phyloP scores from a whole-genome alignment of 2,888 invertebrate species.

The Anaspis maculata region DNA sequence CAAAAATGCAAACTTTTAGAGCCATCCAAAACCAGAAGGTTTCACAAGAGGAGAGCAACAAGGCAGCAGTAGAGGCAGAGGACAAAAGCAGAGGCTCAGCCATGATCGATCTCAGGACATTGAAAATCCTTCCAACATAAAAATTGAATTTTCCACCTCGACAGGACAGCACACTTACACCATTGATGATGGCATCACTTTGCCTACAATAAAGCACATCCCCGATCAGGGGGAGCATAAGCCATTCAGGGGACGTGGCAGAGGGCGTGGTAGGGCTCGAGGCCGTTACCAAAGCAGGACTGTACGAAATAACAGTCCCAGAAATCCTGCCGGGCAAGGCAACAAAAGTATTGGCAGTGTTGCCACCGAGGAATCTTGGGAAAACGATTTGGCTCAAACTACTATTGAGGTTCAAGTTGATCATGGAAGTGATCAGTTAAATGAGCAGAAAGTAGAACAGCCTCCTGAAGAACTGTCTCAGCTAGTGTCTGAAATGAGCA shows the following conservation, averaged over 20 bases:
- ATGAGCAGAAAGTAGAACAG: too few relatives aligned
- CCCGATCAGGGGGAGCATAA: conserved; percentile 6
- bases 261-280: conserved; percentile 2
- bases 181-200: conserved; percentile 8
- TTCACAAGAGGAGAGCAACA: neutral
- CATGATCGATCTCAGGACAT: conserved; percentile 4
- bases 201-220: conserved; percentile 13
- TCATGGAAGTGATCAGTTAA: too few relatives aligned
- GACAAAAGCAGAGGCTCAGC: too few relatives aligned
- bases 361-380: neutral
- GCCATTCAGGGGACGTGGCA: conserved; percentile 3
- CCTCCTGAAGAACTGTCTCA: too few relatives aligned
- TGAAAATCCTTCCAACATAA: conserved; percentile 11
- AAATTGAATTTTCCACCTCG: conserved; percentile 12
- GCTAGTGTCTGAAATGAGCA: neutral
- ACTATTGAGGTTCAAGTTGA: too few relatives aligned
- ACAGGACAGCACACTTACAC: conserved; percentile 10
- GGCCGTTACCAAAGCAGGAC: neutral
- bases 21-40: neutral
- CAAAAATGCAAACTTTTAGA: too few relatives aligned
- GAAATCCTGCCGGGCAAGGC: too few relatives aligned
- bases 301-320: neutral
- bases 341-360: neutral
- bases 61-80: neutral
- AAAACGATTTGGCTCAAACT: neutral